A percentile compares a stretch with the other conserved stretches of the same genome.
These are phyloP conservation scores for Fregetta grallaria DNA, from an alignment of 2,113 vertebrate genomes.

Conservation along the genomic window DNA sequence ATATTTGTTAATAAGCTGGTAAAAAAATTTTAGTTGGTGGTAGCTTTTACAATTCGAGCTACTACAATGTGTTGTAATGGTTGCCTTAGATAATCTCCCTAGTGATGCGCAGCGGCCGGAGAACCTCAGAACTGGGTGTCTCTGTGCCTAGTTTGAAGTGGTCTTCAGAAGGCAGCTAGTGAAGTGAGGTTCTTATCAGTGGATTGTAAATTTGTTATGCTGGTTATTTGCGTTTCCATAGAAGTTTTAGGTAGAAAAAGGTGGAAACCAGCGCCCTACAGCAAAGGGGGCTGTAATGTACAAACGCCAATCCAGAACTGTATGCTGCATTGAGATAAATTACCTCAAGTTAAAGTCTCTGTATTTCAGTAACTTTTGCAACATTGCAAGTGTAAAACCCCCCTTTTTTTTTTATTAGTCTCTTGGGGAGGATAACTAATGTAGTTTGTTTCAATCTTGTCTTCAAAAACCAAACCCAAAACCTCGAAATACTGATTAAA, in stretches of 20 bases:
- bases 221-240: not conserved
- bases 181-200: not conserved
- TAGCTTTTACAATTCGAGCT: not conserved
- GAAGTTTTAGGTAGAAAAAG: not conserved
- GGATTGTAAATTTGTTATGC: not conserved
- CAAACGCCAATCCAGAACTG: rapidly evolving
- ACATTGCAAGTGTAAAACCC: not conserved
- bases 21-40: not conserved
- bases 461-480: not conserved
- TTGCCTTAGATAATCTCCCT: not conserved
- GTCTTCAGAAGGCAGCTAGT: not conserved
- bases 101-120: not conserved
- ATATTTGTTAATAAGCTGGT: not conserved
- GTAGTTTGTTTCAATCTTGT: not conserved
- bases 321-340: rapidly evolving
- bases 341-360: not conserved
- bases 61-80: not conserved
- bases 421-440: not conserved
- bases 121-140: not conserved
- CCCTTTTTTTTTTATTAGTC: too few relatives aligned
- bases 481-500: not conserved
- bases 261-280: not conserved
- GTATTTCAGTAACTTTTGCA: not conserved
- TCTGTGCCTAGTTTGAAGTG: not conserved
- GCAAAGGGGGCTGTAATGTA: not conserved